Evolutionary conservation across 2,797 vertebrate genomes (phyloP), one percentile per base, ranked within the genome.

Genomic region (Semaprochilodus insignis): DNA sequence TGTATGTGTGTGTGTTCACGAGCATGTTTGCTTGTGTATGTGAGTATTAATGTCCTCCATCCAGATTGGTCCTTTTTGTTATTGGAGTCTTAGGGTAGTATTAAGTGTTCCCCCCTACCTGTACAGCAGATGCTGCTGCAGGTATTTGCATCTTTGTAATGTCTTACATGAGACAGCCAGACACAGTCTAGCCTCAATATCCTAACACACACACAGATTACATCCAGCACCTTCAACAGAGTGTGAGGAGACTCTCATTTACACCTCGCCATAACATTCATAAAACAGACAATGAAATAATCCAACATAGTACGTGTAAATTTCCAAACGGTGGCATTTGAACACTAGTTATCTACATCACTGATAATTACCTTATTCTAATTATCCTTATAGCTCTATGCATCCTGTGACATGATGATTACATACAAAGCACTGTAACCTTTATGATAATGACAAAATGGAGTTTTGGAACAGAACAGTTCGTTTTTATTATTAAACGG

Each of bases 341-440:
- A 63, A 57, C 72, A 19, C 0, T 19, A 8, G 8, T 48, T 71
- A 79, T 82, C 55, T 69, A 36, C 21, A 55, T 75, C 31, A 31
- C 23, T 16, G 36, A 40, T 81, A 76, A 69, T 63, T 14, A 10
- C 34, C 6, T 31, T 51, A 31, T 80, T 62, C 8, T 72, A 16
- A 70, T 63, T 80, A 71, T 57, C 65, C 34, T 63, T 23, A 76
- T 23, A 34, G 17, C 48, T 40, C 21, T 66, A 27, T 73, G 48
- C 17, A 57, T 62, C 25, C 23, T 52, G 57, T 40, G 27, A 74
- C 63, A 78, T 79, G 71, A 8, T 60, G 62, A 76, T 57, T 55
- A 36, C 65, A 76, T 54, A 62, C 25, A 85, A 51, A 17, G n/a
- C 48, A 15, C 5, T 51, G 66, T 75, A 83, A 81, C 76, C 71